Evolutionary conservation across 1,140 invertebrate genomes (phyloP), one percentile per base, ranked within the genome.

Genomic region (Mactra quadrangularis): DNA sequence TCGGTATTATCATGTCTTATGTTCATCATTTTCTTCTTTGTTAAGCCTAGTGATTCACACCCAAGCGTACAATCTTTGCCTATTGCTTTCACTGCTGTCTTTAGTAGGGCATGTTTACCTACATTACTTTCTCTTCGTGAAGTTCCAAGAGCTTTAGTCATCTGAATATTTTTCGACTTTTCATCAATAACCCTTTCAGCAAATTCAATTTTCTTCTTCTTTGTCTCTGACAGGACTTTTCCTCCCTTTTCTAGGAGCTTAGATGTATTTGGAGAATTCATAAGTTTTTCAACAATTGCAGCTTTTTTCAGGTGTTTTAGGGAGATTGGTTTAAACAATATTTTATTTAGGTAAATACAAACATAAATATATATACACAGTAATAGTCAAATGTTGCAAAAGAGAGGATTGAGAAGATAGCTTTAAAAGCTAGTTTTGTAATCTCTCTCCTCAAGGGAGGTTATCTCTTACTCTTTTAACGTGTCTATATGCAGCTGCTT

Each of bases 361-460:
- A n/a, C n/a, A n/a, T n/a, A n/a, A n/a, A n/a, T n/a, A n/a, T n/a
- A n/a, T n/a, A n/a, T n/a, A n/a, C n/a, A n/a, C n/a, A n/a, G n/a
- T n/a, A n/a, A n/a, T n/a, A n/a, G n/a, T n/a, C n/a, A n/a, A n/a
- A n/a, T n/a, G n/a, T n/a, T n/a, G n/a, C n/a, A n/a, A n/a, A n/a
- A n/a, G n/a, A n/a, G n/a, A n/a, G n/a, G n/a, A n/a, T n/a, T n/a
- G n/a, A n/a, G n/a, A n/a, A n/a, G n/a, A n/a, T n/a, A n/a, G n/a
- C n/a, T n/a, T n/a, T n/a, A n/a, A n/a, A n/a, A n/a, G n/a, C n/a
- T 50, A 50, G 9, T 50, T 50, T 50, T 50, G 9, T 50, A 9
- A 11, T 50, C 19, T 9, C 45, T 77, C 71, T 83, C 25, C 64
- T 41, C 77, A 50, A 50, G n/a, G n/a, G n/a, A n/a, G n/a, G n/a